Evolutionary conservation across 2,888 invertebrate genomes (phyloP).

Genomic region (Macrosiphum euphorbiae): DNA sequence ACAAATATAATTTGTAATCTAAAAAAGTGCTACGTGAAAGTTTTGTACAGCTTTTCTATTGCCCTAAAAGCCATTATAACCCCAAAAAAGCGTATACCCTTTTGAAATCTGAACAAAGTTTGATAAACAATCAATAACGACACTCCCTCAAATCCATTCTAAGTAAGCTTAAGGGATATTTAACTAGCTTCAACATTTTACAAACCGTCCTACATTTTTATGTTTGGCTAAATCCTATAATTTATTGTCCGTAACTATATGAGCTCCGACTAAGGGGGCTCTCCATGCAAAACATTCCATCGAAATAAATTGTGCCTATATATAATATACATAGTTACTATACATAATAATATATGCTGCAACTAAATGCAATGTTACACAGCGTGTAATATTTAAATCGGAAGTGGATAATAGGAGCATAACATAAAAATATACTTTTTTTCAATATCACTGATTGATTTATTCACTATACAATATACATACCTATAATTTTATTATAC

Average conservation of each 20-base stretch:
- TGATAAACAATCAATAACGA: neutral
- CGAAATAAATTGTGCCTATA: neutral
- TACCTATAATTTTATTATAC: no score
- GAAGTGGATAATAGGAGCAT: neutral
- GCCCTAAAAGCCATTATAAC: neutral
- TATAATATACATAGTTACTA: neutral
- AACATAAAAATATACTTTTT: neutral
- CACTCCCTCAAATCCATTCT: neutral
- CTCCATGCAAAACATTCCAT: neutral
- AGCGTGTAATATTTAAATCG: neutral
- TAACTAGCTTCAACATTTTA: neutral
- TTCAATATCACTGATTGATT: neutral
- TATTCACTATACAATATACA: no score
- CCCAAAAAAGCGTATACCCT: neutral
- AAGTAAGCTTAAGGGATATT: neutral
- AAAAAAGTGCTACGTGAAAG: neutral
- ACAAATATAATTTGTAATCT: neutral
- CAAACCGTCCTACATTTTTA: neutral
- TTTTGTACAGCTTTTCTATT: neutral
- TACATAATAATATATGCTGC: neutral
- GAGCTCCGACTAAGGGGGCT: neutral
- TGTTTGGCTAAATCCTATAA: neutral
- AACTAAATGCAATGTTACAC: neutral
- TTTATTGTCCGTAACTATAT: neutral
- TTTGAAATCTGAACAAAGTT: neutral